A percentile compares a stretch with the other conserved stretches of the same genome.
Evolutionary conservation across 2,797 vertebrate species (phyloP).

Genomic region (Crax fasciolata): DNA sequence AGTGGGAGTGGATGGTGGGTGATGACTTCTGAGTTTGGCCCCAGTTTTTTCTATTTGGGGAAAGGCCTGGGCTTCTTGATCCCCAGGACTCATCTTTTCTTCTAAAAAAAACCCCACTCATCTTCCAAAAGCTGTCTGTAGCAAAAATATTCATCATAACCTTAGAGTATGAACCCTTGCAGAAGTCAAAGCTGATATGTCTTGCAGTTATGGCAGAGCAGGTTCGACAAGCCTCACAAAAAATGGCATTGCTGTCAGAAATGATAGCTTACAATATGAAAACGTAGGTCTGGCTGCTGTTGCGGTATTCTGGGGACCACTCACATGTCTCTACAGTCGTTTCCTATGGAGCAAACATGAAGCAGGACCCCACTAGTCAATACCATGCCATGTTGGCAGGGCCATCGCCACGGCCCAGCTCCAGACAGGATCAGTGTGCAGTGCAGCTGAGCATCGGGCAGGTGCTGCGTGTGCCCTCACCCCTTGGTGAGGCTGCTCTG

Average conservation of each 20-base stretch:
- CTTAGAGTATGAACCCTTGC: not conserved
- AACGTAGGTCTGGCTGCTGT: not conserved
- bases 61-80: not conserved
- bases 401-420: not conserved
- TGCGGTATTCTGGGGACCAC: not conserved
- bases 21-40: not conserved
- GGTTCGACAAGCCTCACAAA: not conserved
- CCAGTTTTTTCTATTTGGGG: not conserved
- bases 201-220: not conserved
- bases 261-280: not conserved
- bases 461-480: constrained; percentile 10
- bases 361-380: not conserved
- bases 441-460: not conserved
- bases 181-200: not conserved
- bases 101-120: not conserved
- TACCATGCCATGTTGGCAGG: not conserved
- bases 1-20: not conserved
- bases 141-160: not conserved
- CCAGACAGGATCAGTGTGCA: not conserved
- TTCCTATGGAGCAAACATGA: not conserved
- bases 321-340: not conserved
- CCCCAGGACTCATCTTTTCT: not conserved
- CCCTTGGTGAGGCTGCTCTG: constrained; percentile 16
- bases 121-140: not conserved
- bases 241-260: not conserved